Conservation (phyloP, 1,140 invertebrate genomes). For the Scylla paramamosain region DNA sequence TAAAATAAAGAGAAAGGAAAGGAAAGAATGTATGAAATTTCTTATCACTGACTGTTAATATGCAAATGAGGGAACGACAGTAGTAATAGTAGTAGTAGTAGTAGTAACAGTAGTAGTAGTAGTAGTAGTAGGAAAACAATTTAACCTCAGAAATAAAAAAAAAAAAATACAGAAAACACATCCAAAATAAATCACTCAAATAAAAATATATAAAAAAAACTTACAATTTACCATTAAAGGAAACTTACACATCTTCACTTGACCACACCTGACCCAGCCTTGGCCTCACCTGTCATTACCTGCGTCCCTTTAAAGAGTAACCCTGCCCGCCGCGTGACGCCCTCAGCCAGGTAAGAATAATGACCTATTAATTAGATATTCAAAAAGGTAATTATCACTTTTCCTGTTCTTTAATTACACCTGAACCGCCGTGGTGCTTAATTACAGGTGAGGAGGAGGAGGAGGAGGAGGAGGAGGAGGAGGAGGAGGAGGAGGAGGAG, state of each 20-base stretch:
- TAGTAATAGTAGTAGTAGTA: not conserved
- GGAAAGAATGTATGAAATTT: too few relatives aligned
- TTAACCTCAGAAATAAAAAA: too few relatives aligned
- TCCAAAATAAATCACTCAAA: too few relatives aligned
- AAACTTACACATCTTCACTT: not conserved
- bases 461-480: slow-evolving; percentile 22
- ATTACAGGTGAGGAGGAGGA: not conserved
- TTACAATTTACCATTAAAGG: too few relatives aligned
- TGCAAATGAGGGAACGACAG: not conserved
- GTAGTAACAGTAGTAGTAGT: not conserved
- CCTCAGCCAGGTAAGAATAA: not conserved
- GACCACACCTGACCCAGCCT: not conserved
- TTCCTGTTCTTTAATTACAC: slow-evolving; percentile 5
- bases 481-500: slow-evolving; percentile 27
- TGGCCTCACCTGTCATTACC: not conserved
- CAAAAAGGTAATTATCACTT: not conserved
- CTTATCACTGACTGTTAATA: too few relatives aligned
- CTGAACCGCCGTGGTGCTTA: not conserved
- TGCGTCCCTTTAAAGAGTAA: not conserved
- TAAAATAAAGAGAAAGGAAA: too few relatives aligned
- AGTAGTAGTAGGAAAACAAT: not conserved
- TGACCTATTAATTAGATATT: slow-evolving; percentile 11
- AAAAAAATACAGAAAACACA: too few relatives aligned
- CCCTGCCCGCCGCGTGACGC: not conserved
- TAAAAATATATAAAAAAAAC: too few relatives aligned